Evolutionary conservation across 2,113 vertebrate genomes (phyloP).

Genomic region (Zosterops pallidus): DNA sequence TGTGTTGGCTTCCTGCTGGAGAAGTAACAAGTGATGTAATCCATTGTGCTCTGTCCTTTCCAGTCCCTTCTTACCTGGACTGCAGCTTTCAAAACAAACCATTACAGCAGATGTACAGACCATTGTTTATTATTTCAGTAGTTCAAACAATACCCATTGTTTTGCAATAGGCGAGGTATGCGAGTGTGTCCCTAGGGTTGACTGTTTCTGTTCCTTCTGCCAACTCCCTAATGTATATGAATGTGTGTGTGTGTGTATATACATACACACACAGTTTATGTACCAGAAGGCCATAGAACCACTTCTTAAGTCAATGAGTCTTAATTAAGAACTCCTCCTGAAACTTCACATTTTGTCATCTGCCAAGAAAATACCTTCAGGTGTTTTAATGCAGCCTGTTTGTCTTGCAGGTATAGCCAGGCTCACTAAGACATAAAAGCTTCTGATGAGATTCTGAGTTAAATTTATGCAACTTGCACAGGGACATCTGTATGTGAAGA

Average conservation of each 20-base stretch:
- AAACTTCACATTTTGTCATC: not conserved
- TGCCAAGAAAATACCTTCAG: not conserved
- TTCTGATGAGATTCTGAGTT: not conserved
- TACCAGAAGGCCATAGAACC: not conserved
- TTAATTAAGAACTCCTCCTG: not conserved
- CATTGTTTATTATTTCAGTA: not conserved
- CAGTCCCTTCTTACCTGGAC: not conserved
- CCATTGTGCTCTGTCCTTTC: not conserved
- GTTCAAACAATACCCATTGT: not conserved
- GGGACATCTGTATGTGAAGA: not conserved
- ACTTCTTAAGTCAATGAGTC: not conserved
- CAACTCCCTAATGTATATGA: not conserved
- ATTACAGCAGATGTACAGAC: not conserved
- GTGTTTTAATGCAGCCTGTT: not conserved
- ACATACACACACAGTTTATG: not conserved
- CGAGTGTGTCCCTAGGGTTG: not conserved
- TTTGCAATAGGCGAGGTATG: not conserved
- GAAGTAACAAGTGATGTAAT: not conserved
- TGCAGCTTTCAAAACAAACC: not conserved
- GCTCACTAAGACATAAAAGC: not conserved
- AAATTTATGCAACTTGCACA: not conserved
- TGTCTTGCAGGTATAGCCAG: not conserved
- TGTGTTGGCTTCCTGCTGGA: not conserved
- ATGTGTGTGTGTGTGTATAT: not conserved
- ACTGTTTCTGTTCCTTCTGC: not conserved